Conservation (phyloP, 2,113 vertebrate genomes). For the Etheostoma spectabile region DNA sequence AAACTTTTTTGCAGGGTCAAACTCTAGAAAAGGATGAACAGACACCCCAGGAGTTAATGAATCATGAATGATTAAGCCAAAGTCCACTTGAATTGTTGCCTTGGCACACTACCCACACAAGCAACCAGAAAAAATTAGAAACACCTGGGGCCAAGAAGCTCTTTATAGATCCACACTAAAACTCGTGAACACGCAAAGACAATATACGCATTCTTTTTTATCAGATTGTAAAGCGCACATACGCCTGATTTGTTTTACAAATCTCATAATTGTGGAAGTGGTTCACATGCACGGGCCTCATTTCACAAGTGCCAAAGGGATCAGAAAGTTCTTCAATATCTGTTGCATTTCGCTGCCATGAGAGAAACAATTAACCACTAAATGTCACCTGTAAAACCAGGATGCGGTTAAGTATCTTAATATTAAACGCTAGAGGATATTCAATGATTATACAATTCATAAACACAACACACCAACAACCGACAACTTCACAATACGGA, state of each 20-base stretch:
- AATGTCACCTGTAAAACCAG: too few species aligned
- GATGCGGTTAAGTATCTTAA: too few species aligned
- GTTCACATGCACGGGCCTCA: background rate
- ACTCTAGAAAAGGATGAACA: background rate
- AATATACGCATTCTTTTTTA: background rate
- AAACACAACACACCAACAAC: too few species aligned
- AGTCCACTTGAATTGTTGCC: conserved; percentile 4
- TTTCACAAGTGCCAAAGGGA: background rate
- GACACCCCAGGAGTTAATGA: background rate
- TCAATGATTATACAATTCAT: background rate
- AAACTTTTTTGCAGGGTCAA: background rate
- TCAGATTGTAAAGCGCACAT: background rate
- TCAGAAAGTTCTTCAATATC: too few species aligned
- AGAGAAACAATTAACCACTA: too few species aligned
- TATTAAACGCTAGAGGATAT: too few species aligned
- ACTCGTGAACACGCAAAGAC: background rate
- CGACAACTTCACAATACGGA: background rate
- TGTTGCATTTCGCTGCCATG: too few species aligned
- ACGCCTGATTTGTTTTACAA: background rate
- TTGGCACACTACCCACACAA: background rate
- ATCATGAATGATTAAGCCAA: conserved; percentile 1
- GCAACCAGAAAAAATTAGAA: background rate
- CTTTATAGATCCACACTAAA: background rate
- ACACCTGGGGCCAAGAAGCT: background rate
- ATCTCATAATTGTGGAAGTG: background rate